Conservation (phyloP, 2,888 invertebrate genomes). For the Zhengitettix transpicula region DNA sequence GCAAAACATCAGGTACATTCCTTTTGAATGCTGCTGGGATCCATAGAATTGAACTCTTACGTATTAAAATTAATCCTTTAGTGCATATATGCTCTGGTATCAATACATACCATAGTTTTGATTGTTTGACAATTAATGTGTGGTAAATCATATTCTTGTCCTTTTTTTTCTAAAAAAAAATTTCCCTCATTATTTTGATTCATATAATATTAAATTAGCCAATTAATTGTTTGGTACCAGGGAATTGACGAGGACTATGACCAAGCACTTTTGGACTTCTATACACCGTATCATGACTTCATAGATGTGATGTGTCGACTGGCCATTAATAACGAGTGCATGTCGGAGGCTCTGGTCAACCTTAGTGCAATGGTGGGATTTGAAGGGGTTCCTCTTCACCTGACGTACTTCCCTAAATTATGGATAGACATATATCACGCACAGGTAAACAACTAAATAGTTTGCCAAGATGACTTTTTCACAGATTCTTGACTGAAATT, state of each 20-base stretch:
- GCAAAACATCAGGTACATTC: no score
- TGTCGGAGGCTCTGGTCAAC: conserved; percentile 71
- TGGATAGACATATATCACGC: conserved; percentile 79
- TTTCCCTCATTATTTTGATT: neutral
- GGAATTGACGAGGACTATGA: conserved; percentile 66
- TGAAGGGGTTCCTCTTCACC: conserved; percentile 75
- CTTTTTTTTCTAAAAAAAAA: neutral
- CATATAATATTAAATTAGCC: neutral
- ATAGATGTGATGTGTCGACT: conserved; percentile 75
- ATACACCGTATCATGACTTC: conserved; percentile 76
- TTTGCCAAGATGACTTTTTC: conserved; percentile 10
- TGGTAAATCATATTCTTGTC: no score
- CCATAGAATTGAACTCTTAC: no score
- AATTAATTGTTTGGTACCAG: conserved; percentile 22
- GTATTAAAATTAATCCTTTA: no score
- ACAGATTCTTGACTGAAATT: neutral
- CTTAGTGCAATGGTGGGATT: conserved; percentile 79
- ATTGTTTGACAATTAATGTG: no score
- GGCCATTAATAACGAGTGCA: conserved; percentile 73
- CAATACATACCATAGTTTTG: no score
- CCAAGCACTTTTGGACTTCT: conserved; percentile 55
- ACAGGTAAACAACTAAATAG: conserved; percentile 32
- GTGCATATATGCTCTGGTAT: no score
- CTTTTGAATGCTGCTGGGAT: no score
- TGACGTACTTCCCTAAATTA: conserved; percentile 76